These are phyloP conservation scores for Acipenser ruthenus DNA, from an alignment of 2,797 vertebrate genomes.

Conservation along the genomic window DNA sequence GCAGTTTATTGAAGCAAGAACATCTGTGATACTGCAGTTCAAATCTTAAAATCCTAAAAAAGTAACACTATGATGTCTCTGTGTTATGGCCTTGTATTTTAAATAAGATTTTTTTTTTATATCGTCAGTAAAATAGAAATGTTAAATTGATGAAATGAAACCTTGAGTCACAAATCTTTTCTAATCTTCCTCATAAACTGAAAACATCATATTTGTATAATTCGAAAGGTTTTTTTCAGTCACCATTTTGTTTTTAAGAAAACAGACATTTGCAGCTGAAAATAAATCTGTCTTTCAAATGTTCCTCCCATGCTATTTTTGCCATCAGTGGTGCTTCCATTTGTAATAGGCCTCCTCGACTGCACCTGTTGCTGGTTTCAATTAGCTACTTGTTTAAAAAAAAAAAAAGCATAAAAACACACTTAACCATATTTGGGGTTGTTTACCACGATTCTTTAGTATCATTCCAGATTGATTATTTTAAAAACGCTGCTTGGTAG, in stretches of 20 bases:
- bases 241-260: too few species aligned
- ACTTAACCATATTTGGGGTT: neutral
- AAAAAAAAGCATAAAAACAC: neutral
- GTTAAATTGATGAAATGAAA: neutral
- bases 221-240: too few species aligned
- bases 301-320: neutral
- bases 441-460: neutral
- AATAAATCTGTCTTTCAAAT: too few species aligned
- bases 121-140: neutral
- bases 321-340: neutral
- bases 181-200: too few species aligned
- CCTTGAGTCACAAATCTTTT: neutral
- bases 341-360: neutral
- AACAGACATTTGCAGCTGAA: too few species aligned
- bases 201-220: too few species aligned
- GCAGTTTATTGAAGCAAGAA: conserved; percentile 21
- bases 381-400: neutral
- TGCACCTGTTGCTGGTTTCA: neutral
- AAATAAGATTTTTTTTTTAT: neutral
- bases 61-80: conserved; percentile 19
- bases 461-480: conserved; percentile 22
- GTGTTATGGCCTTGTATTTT: conserved; percentile 14
- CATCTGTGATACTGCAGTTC: conserved; percentile 14
- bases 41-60: conserved; percentile 20
- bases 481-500: conserved; percentile 34